Percentiles rank a stretch among this genome's conserved stretches.
These are phyloP conservation scores for Cataglyphis cursor DNA, from an alignment of 2,888 invertebrate species.

Conservation along the genomic window DNA sequence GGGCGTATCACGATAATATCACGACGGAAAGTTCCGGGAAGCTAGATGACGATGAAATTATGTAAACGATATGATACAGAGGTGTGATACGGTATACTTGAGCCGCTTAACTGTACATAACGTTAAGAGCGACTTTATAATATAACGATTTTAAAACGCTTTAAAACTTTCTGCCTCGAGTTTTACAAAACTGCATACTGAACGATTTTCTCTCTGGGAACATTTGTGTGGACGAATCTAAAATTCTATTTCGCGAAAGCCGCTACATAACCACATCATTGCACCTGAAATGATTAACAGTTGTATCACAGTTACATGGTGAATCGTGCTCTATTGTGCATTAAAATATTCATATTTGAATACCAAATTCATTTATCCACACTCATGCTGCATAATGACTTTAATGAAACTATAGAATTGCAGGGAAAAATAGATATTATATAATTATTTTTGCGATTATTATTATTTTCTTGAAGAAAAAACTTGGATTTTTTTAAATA, in stretches of 20 bases:
- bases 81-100: conserved; percentile 29
- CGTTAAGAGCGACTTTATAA: conserved; percentile 25
- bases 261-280: neutral
- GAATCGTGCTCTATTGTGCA: neutral
- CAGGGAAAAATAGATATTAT: neutral
- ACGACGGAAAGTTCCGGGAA: conserved; percentile 33
- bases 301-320: neutral
- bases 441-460: neutral
- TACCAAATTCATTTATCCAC: conserved; percentile 11
- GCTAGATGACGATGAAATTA: conserved; percentile 49
- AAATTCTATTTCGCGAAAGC: conserved; percentile 40
- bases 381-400: neutral
- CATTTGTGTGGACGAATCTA: conserved; percentile 21
- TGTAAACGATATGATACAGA: conserved; percentile 45
- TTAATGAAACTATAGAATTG: neutral
- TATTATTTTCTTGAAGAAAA: neutral
- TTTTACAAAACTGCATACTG: conserved; percentile 4
- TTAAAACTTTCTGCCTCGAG: neutral
- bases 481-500: neutral
- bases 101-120: conserved; percentile 25
- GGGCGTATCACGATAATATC: neutral
- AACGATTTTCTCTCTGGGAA: conserved; percentile 15
- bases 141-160: conserved; percentile 37
- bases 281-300: conserved; percentile 11
- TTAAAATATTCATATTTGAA: conserved; percentile 33